These are phyloP conservation scores for Zoanthus sansibaricus DNA, from an alignment of 92 coral and sea anemone genomes.

Conservation along the genomic window DNA sequence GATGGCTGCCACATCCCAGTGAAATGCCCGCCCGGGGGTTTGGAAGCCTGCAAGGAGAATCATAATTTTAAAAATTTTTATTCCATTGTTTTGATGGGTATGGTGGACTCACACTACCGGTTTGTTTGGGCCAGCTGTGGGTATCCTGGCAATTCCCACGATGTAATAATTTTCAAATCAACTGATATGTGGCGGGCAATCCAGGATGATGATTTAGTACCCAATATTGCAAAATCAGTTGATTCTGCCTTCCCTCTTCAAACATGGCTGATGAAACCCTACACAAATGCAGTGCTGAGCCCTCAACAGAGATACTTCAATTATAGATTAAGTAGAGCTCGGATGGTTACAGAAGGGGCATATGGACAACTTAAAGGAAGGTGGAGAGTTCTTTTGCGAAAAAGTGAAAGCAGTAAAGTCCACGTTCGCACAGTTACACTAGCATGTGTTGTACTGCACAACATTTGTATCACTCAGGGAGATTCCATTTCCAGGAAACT, in stretches of 20 bases:
- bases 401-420: slow-evolving; percentile 57
- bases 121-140: slow-evolving; percentile 74
- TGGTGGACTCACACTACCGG: slow-evolving; percentile 70
- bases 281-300: slow-evolving; percentile 43
- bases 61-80: slow-evolving; percentile 71
- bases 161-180: slow-evolving; percentile 66
- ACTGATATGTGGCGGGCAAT: slow-evolving; percentile 58
- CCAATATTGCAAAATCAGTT: slow-evolving; percentile 27
- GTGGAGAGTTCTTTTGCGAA: slow-evolving; percentile 61
- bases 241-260: slow-evolving; percentile 44
- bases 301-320: slow-evolving; percentile 43
- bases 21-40: slow-evolving; percentile 72
- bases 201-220: slow-evolving; percentile 13
- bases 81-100: slow-evolving; percentile 68
- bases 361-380: slow-evolving; percentile 53
- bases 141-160: slow-evolving; percentile 78
- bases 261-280: slow-evolving; percentile 45
- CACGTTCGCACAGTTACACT: slow-evolving; percentile 51
- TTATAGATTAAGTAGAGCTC: slow-evolving; percentile 42
- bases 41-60: slow-evolving; percentile 65
- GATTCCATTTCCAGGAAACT: slow-evolving; percentile 60
- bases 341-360: slow-evolving; percentile 51
- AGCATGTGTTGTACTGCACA: slow-evolving; percentile 59
- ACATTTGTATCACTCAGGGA: slow-evolving; percentile 55
- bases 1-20: slow-evolving; percentile 54